These are phyloP conservation scores for Drosophila meridionalis DNA, from an alignment of 2,888 invertebrate genomes.

Conservation along the genomic window DNA sequence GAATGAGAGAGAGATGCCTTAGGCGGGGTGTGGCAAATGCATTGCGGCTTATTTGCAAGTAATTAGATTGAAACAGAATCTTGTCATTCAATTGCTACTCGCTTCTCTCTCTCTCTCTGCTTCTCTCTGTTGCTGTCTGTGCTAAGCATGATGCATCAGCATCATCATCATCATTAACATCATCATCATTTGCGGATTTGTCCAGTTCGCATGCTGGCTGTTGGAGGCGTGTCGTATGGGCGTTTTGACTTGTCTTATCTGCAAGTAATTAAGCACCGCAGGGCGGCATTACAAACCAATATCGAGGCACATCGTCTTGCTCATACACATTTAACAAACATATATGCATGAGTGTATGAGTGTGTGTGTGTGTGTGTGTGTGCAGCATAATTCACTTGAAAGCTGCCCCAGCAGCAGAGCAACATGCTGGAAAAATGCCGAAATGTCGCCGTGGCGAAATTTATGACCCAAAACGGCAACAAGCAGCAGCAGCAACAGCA, in stretches of 20 bases:
- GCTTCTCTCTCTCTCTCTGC: background rate
- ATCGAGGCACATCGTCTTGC: conserved; percentile 23
- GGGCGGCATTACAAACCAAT: conserved; percentile 45
- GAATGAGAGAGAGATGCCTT: background rate
- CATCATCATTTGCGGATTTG: conserved; percentile 56
- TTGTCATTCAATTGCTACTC: conserved; percentile 26
- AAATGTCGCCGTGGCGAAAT: conserved; percentile 76
- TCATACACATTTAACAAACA: conserved; percentile 1
- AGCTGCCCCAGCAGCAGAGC: conserved; percentile 35
- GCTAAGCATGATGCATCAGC: conserved; percentile 32
- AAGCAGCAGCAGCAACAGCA: conserved; percentile 33
- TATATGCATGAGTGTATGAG: background rate
- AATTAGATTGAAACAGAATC: conserved; percentile 65
- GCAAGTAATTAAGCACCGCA: conserved; percentile 62
- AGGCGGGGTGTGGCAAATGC: conserved; percentile 16
- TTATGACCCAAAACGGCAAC: conserved; percentile 76
- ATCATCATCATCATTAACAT: conserved; percentile 42
- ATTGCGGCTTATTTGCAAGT: conserved; percentile 67
- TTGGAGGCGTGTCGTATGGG: conserved; percentile 39
- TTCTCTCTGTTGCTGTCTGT: background rate
- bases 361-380: background rate
- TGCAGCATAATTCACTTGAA: conserved; percentile 45
- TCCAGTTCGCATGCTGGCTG: conserved; percentile 25
- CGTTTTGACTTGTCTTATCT: conserved; percentile 50
- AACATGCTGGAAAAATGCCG: conserved; percentile 77